Conservation (phyloP, 2,797 vertebrate genomes). For the Pantherophis alleghaniensis region DNA sequence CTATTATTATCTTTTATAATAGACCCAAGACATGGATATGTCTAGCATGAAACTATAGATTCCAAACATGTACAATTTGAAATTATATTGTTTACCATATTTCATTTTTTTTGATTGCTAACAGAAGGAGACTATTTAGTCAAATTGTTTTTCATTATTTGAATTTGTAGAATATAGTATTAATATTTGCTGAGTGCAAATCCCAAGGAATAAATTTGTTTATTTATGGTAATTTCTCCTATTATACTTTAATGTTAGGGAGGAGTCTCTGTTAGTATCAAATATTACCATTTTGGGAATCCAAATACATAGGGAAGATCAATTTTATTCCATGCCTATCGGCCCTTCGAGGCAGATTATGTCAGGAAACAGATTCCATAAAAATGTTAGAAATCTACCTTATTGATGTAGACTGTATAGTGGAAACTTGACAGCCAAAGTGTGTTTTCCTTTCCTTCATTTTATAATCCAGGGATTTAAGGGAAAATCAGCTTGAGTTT, state of each 20-base stretch:
- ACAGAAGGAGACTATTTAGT: not conserved
- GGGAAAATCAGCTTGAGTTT: not conserved
- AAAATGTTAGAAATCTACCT: not conserved
- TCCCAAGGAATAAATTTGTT: not conserved
- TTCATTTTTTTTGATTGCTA: not conserved
- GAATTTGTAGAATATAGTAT: not conserved
- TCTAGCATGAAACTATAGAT: not conserved
- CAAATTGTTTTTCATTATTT: not conserved
- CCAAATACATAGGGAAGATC: not conserved
- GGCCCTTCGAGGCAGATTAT: not conserved
- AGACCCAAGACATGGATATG: not conserved
- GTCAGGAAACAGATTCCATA: not conserved
- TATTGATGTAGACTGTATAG: not conserved
- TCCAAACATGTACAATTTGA: not conserved
- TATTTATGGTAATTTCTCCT: not conserved
- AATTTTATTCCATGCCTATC: not conserved
- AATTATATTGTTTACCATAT: not conserved
- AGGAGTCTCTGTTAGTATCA: not conserved
- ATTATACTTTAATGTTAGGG: not conserved
- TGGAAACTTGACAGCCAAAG: not conserved
- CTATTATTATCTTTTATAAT: not conserved
- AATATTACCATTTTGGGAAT: not conserved
- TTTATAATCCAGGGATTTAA: not conserved
- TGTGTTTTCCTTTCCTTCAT: not conserved
- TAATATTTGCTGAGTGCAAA: not conserved